phyloP scores from a whole-genome alignment of 2,797 vertebrate species.

The Xenopus petersii region DNA sequence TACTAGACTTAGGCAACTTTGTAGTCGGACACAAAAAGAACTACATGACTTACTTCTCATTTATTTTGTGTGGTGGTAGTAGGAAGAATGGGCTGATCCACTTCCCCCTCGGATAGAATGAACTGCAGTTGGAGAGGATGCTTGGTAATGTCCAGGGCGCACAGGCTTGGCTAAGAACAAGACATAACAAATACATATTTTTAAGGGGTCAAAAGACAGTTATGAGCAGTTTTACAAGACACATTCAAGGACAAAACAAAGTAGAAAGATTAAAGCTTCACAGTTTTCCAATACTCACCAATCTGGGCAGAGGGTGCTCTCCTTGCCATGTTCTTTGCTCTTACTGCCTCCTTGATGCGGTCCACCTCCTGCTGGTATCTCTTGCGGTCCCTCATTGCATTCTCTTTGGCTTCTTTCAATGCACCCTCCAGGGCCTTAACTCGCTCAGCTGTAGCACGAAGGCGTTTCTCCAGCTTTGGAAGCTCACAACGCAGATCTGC shows the following conservation, averaged over 20 bases:
- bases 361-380: slow-evolving; percentile 96
- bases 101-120: slow-evolving; percentile 75
- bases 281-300: slow-evolving; percentile 63
- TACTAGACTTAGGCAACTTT: too few relatives aligned
- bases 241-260: too few relatives aligned
- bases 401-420: slow-evolving; percentile 88
- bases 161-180: slow-evolving; percentile 85
- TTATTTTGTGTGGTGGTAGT: slow-evolving; percentile 72
- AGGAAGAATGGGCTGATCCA: slow-evolving; percentile 67
- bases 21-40: too few relatives aligned
- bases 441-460: slow-evolving; percentile 86
- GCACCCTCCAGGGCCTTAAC: slow-evolving; percentile 87
- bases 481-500: slow-evolving; percentile 96
- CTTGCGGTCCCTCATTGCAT: slow-evolving; percentile 82
- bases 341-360: slow-evolving; percentile 89
- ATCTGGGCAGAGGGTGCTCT: slow-evolving; percentile 87
- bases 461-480: slow-evolving; percentile 93
- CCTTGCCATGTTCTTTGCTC: slow-evolving; percentile 82
- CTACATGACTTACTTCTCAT: slow-evolving; percentile 56
- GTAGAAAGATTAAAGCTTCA: too few relatives aligned
- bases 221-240: too few relatives aligned
- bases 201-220: too few relatives aligned
- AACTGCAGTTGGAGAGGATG: slow-evolving; percentile 73
- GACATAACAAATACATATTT: background rate
- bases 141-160: slow-evolving; percentile 85